Conservation (phyloP, 1,140 invertebrate genomes). For the Drosophila aff. region DNA sequence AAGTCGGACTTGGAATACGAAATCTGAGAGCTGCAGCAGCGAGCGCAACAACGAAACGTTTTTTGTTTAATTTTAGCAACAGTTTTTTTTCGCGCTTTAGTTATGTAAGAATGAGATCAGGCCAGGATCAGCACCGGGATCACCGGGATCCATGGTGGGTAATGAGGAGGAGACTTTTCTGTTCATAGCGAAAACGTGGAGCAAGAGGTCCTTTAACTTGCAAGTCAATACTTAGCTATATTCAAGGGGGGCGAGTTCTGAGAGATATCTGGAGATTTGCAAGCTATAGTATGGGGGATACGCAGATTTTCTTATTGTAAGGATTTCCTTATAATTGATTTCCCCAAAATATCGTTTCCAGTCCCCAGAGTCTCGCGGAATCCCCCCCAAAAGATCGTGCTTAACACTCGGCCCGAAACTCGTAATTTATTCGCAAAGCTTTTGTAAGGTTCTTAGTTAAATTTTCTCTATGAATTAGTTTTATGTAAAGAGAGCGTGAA, state of each 20-base stretch:
- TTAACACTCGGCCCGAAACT: conserved; percentile 28
- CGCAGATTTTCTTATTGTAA: neutral
- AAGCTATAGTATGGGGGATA: neutral
- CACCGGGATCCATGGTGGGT: neutral
- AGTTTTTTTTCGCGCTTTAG: conserved; percentile 64
- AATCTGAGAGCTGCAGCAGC: conserved; percentile 18
- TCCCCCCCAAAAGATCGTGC: conserved; percentile 8
- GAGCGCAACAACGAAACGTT: conserved; percentile 65
- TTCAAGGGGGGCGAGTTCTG: neutral
- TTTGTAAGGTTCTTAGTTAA: conserved; percentile 65
- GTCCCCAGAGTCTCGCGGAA: neutral
- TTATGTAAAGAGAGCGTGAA: conserved; percentile 51
- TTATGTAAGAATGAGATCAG: conserved; percentile 20
- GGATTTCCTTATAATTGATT: too few relatives aligned
- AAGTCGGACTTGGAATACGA: neutral
- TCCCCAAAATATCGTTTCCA: neutral
- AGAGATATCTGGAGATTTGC: neutral
- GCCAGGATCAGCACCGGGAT: neutral
- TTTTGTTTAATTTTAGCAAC: conserved; percentile 63
- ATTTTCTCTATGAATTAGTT: conserved; percentile 76
- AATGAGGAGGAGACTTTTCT: conserved; percentile 44
- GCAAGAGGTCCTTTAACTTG: conserved; percentile 44
- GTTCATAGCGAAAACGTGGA: conserved; percentile 63
- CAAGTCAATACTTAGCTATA: conserved; percentile 58
- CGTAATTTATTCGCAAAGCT: conserved; percentile 60